A percentile compares a stretch with the other conserved stretches of the same genome.
Conservation (phyloP, 2,888 invertebrate genomes). For the Lasioglossum pauxillum region DNA sequence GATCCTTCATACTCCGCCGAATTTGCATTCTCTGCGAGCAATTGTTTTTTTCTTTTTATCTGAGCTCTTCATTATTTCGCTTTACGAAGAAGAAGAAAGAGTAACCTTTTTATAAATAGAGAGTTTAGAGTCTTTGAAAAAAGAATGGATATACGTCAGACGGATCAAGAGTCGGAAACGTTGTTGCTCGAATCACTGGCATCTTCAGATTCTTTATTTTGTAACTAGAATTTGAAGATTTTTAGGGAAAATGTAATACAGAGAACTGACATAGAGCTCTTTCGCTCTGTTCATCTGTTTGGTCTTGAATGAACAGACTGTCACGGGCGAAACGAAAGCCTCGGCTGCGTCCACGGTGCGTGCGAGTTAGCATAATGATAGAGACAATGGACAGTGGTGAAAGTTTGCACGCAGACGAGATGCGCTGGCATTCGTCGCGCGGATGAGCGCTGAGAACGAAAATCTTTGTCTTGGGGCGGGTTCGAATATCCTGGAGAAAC, state of each 20-base stretch:
- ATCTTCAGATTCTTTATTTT: no score
- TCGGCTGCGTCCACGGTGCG: constrained; percentile 31
- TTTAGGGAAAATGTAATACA: not conserved
- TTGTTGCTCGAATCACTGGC: no score
- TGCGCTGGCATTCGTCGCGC: constrained; percentile 51
- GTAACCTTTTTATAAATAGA: no score
- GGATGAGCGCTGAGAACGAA: constrained; percentile 46
- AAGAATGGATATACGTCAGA: no score
- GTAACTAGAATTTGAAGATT: not conserved
- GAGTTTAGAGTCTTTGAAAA: no score
- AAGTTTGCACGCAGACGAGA: constrained; percentile 68
- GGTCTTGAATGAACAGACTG: constrained; percentile 40
- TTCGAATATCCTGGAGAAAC: not conserved
- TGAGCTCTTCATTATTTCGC: no score
- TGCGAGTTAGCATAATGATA: constrained; percentile 66
- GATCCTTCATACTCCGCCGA: not conserved
- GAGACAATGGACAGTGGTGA: constrained; percentile 74
- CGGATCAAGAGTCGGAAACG: no score
- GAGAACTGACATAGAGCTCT: no score
- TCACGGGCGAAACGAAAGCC: constrained; percentile 63
- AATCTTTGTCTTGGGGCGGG: constrained; percentile 29
- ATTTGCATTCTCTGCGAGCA: not conserved
- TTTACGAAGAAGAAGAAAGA: no score
- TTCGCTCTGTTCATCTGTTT: not conserved
- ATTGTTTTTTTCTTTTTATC: not conserved